Base-by-base conservation (phyloP, 1,140 invertebrate species). In the Varroa destructor region DNA sequence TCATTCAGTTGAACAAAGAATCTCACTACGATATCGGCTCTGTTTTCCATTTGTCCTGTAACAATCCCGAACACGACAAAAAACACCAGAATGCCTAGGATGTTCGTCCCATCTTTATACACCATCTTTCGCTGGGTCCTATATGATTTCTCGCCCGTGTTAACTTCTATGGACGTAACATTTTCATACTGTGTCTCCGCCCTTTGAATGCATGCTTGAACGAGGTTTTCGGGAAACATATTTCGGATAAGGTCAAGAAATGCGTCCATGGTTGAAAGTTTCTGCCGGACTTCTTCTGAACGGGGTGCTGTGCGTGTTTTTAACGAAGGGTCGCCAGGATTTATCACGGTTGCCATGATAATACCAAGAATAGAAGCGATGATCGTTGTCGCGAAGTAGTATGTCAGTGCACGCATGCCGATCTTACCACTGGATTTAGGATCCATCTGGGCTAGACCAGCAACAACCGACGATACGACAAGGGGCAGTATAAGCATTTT, bases 221-320 rank as follows among this genome's bases (percentile, higher is more conserved):
- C 74, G 6, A 84, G 74, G 75, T 84, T 84, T 71, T 82, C 81
- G 0, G 83, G 82, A 72, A 84, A 82, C 74, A 84, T 79, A 72
- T 84, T 84, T 71, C 82, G 82, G 51, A 86, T 79, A 25, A 86
- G 77, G 77, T 86, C 84, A 36, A 86, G 77, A 71, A 86, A 82
- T 36, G 85, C 83, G 75, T 86, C 85, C 10, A 85, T 73, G 12
- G 83, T 83, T 56, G 79, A 78, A 40, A 83, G 79, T 71, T 78
- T 76, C 36, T 74, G 76, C 71, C 75, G 73, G 40, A 79, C 75
- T 55, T 73, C 73, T 74, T 73, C 73, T 86, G 56, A 85, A 83
- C 3, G 4, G 64, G 6, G 4, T 37, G 25, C 67, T 6, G 54
- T 67, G 10, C 74, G 72, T 51, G 76, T 71, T 73, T 77, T 77